Evolutionary conservation across 2,888 invertebrate genomes (phyloP), one percentile per base, ranked within the genome.

Genomic region (Cancer borealis): DNA sequence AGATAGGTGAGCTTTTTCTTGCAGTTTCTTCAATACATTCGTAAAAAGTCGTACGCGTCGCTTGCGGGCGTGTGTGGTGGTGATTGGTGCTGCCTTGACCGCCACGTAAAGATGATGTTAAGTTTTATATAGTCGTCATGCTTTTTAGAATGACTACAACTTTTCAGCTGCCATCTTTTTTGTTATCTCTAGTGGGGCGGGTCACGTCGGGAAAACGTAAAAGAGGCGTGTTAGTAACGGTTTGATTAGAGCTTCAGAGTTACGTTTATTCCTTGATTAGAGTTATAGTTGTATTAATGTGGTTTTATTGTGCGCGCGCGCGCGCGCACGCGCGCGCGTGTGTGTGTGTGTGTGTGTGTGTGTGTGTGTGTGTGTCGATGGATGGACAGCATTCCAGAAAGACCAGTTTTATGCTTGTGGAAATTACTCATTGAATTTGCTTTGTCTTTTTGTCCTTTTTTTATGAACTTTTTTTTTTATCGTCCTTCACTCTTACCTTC

Each of bases 1-100:
- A 93, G 87, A 93, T 93, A 8, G 93, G 93, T 93, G 21, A 79
- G 93, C 47, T 21, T 17, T 30, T 92, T 39, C 21, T 4, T 84
- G 30, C 30, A 21, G 3, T 30, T 12, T 14, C 3, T 60, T 60
- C 21, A 60, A 17, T 17, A 60, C 60, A 60, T 60, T 60, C 21
- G 60, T 60, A 60, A 17, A 60, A 60, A 30, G 30, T 88, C 39
- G 45, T 14, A 12, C 45, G 46, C 46, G 73, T 21, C 73, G 26
- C 26, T 21, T 21, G 21, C 4, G 4, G 17, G 21, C 0, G 17
- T 21, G 60, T 17, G 73, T 1, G n/a, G 73, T 8, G 6, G 8
- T 26, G 4, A 26, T 26, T 1, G 73, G 26, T 73, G 26, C 73
- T 73, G 10, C 26, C 73, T 73, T 26, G n/a, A 26, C 73, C 8